These are phyloP conservation scores for Caradrina clavipalpis DNA, from an alignment of 2,888 invertebrate species.

Conservation along the genomic window DNA sequence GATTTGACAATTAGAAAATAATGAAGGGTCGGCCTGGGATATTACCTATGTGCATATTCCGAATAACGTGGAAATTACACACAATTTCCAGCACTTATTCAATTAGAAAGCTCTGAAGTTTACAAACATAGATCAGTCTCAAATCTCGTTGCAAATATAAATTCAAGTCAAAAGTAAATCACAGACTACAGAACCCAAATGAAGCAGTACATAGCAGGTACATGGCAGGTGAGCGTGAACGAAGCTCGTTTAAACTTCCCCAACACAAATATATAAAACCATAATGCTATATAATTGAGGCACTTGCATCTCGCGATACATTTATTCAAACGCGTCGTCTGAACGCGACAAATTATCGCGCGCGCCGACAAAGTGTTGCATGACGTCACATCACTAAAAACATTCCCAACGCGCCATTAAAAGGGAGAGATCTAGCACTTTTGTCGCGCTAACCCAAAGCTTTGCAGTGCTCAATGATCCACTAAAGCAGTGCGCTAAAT, in stretches of 20 bases:
- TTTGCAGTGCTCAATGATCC: conserved; percentile 75
- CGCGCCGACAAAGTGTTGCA: conserved; percentile 65
- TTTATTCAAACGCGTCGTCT: conserved; percentile 65
- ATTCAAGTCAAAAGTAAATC: conserved; percentile 3
- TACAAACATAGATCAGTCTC: not conserved
- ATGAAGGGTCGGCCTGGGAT: conserved; percentile 17
- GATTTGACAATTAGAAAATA: conserved; percentile 50
- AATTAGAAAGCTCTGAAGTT: not conserved
- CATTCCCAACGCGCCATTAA: conserved; percentile 79
- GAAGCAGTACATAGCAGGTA: conserved; percentile 30
- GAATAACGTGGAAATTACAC: conserved; percentile 20
- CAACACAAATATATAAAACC: conserved; percentile 53
- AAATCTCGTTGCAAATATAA: conserved; percentile 1
- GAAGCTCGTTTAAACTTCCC: conserved; percentile 38
- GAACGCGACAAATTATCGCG: conserved; percentile 66
- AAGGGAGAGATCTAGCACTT: conserved; percentile 73
- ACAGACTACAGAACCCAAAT: conserved; percentile 16
- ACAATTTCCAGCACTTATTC: not conserved
- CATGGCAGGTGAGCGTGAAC: conserved; percentile 31
- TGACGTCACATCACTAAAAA: conserved; percentile 71
- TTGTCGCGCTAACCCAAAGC: conserved; percentile 77
- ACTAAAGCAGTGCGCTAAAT: conserved; percentile 63
- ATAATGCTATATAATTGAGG: conserved; percentile 62
- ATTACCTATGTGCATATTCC: conserved; percentile 8
- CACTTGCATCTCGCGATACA: conserved; percentile 61